These are phyloP conservation scores for Orientallactaga sibirica DNA, from an alignment of 2,797 vertebrate species.

Conservation along the genomic window DNA sequence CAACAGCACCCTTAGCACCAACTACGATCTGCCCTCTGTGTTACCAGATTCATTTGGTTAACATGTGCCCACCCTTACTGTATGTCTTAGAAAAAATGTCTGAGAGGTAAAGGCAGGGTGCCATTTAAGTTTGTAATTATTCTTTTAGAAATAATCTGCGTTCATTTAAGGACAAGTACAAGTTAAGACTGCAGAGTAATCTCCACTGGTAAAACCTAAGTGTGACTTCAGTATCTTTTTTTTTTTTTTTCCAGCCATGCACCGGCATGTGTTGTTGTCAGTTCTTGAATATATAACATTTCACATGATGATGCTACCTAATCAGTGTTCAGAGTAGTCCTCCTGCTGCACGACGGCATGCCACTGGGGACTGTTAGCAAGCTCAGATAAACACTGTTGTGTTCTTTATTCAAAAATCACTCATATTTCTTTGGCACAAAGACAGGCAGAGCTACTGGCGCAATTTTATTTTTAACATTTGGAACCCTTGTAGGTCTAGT, in stretches of 20 bases:
- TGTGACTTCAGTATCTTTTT: slow-evolving; percentile 51
- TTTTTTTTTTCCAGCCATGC: slow-evolving; percentile 47
- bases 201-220: slow-evolving; percentile 26
- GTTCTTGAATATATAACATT: slow-evolving; percentile 59
- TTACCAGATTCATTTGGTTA: background rate
- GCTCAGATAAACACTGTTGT: slow-evolving; percentile 68
- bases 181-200: slow-evolving; percentile 28
- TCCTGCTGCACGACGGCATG: slow-evolving; percentile 7
- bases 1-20: background rate
- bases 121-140: background rate
- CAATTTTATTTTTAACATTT: slow-evolving; percentile 83
- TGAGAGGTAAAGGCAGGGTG: background rate
- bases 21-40: background rate
- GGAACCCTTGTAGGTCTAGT: slow-evolving; percentile 82
- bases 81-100: background rate
- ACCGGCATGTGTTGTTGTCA: slow-evolving; percentile 46
- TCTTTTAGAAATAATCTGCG: slow-evolving; percentile 43
- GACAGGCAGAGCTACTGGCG: slow-evolving; percentile 42
- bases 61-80: background rate
- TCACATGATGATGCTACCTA: slow-evolving; percentile 68
- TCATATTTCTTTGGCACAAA: slow-evolving; percentile 57
- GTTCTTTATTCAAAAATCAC: slow-evolving; percentile 79
- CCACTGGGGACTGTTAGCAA: slow-evolving; percentile 77
- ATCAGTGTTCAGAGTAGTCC: slow-evolving; percentile 65
- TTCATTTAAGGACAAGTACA: background rate